Percentiles rank a stretch among this genome's conserved stretches.
Conservation (phyloP, 1,140 invertebrate species). For the Ceratitis capitata region DNA sequence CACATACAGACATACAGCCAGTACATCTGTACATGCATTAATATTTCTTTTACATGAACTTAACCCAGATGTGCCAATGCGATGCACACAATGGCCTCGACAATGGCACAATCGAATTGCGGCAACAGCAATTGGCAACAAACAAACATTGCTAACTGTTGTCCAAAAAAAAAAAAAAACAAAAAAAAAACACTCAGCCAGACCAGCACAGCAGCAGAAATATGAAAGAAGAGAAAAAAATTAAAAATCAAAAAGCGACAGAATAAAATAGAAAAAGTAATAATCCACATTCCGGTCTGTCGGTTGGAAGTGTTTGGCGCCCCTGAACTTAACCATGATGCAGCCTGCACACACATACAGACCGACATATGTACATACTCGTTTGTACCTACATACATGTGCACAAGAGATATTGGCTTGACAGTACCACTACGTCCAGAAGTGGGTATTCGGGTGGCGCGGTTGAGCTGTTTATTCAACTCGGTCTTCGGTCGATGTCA, state of each 20-base stretch:
- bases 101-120: conserved; percentile 30
- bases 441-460: not conserved
- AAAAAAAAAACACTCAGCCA: too few species aligned
- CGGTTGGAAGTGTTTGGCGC: conserved; percentile 18
- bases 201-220: too few species aligned
- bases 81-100: conserved; percentile 32
- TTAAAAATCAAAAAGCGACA: not conserved
- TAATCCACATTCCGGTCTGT: conserved; percentile 20
- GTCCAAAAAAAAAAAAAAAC: not conserved
- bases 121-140: conserved; percentile 2
- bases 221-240: not conserved
- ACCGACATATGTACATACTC: not conserved
- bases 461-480: too few species aligned
- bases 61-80: conserved; percentile 27
- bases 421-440: not conserved
- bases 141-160: not conserved
- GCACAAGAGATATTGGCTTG: not conserved
- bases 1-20: not conserved
- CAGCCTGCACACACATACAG: not conserved
- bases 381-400: too few species aligned
- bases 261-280: not conserved
- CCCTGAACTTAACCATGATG: conserved; percentile 29
- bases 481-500: not conserved
- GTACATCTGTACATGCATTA: not conserved
- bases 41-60: conserved; percentile 24